Evolutionary conservation across 2,113 vertebrate species (phyloP).

Genomic region (Catharus bicknelli): DNA sequence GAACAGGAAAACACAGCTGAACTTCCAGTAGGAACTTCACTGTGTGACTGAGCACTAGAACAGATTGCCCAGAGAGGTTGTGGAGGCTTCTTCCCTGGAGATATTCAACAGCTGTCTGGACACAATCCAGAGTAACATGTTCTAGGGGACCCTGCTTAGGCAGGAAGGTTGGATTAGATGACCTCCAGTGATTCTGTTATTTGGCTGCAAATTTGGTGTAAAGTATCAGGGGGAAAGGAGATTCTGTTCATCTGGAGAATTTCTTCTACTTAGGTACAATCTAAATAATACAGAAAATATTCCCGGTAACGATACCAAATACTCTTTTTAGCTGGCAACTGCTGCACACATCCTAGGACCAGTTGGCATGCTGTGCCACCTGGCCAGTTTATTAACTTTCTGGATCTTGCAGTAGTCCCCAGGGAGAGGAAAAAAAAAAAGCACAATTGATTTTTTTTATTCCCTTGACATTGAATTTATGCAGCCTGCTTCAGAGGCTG

Average conservation of each 20-base stretch:
- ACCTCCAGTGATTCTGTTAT: background rate
- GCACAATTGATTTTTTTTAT: background rate
- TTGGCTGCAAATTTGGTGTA: background rate
- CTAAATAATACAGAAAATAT: background rate
- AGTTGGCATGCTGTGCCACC: background rate
- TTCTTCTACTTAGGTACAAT: background rate
- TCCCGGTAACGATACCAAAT: background rate
- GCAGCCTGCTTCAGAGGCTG: background rate
- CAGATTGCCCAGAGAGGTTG: background rate
- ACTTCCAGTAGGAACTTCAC: background rate
- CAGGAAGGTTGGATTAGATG: background rate
- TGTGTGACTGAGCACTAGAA: background rate
- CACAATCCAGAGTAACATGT: background rate
- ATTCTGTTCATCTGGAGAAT: background rate
- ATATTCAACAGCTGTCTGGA: background rate
- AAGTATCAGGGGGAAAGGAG: rapidly evolving
- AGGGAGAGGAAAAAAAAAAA: background rate
- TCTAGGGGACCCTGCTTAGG: background rate
- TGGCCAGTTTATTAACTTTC: background rate
- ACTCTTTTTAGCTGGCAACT: background rate
- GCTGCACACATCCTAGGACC: background rate
- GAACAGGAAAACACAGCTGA: background rate
- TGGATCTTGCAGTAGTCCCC: background rate
- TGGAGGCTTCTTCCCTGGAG: background rate
- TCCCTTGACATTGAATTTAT: background rate